These are phyloP conservation scores for Thamnophis sirtalis DNA, from an alignment of 2,113 vertebrate species.

Conservation along the genomic window DNA sequence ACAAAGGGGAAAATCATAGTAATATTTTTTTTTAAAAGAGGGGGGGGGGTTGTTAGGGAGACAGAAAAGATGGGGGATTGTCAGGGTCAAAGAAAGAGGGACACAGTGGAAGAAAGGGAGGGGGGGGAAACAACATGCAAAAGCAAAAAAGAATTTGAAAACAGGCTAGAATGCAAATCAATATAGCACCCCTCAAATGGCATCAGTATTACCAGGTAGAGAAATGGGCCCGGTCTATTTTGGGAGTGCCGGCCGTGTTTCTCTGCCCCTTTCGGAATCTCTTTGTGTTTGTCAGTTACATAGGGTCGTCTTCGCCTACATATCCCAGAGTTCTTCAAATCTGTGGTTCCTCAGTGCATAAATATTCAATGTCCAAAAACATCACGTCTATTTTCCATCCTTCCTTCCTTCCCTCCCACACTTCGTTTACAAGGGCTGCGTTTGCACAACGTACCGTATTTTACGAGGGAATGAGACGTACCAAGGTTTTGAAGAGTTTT, in stretches of 20 bases:
- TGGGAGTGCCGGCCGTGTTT: neutral
- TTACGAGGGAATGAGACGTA: too few species aligned
- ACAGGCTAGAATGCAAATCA: constrained; percentile 31
- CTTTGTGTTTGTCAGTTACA: neutral
- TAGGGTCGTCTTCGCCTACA: neutral
- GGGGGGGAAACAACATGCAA: constrained; percentile 70
- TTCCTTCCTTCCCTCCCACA: neutral
- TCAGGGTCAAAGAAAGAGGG: neutral
- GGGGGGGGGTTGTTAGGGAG: too few species aligned
- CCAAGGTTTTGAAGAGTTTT: too few species aligned
- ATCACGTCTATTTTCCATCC: neutral
- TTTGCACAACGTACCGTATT: neutral
- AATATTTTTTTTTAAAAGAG: constrained; percentile 9
- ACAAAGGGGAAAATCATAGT: constrained; percentile 34
- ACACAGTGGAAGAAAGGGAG: constrained; percentile 22
- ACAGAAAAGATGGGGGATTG: neutral
- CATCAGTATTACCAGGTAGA: neutral
- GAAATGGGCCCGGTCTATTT: neutral
- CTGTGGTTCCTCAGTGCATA: neutral
- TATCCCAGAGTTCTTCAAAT: neutral
- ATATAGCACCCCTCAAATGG: neutral
- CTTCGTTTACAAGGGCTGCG: neutral
- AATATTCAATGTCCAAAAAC: neutral
- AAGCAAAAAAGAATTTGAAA: constrained; percentile 56
- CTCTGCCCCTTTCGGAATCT: neutral